These are phyloP conservation scores for Drosophila greeni DNA, from an alignment of 2,888 invertebrate species.

Conservation along the genomic window DNA sequence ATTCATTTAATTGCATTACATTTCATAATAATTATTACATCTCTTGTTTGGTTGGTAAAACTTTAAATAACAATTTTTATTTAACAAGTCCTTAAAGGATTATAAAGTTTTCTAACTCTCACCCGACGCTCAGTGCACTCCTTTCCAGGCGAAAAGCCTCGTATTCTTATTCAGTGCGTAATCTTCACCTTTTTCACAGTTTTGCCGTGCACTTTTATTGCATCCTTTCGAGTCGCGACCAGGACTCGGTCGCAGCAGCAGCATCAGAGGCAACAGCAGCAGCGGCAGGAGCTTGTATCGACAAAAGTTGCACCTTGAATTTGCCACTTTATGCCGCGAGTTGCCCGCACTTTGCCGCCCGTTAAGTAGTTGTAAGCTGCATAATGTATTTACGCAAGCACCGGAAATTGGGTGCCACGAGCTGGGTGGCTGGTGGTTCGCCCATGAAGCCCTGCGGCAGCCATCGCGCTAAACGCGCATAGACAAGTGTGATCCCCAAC, in stretches of 20 bases:
- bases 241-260: neutral
- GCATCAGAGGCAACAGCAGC: constrained; percentile 19
- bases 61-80: neutral
- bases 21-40: neutral
- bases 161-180: constrained; percentile 70
- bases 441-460: constrained; percentile 50
- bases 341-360: constrained; percentile 25
- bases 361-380: constrained; percentile 74
- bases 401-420: constrained; percentile 73
- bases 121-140: constrained; percentile 3
- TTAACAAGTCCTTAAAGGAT: neutral
- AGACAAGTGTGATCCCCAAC: constrained; percentile 67
- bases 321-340: constrained; percentile 62
- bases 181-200: constrained; percentile 69
- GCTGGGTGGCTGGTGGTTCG: constrained; percentile 36
- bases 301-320: constrained; percentile 63
- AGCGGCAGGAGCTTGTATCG: constrained; percentile 58
- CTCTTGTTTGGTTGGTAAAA: neutral
- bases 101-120: neutral
- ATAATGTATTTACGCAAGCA: constrained; percentile 75
- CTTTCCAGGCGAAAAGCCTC: constrained; percentile 26
- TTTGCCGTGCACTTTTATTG: constrained; percentile 65
- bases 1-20: neutral
- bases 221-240: constrained; percentile 47
- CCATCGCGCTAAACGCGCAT: constrained; percentile 63